Base-by-base conservation (phyloP, 2,113 vertebrate species). In the Podilymbus podiceps region DNA sequence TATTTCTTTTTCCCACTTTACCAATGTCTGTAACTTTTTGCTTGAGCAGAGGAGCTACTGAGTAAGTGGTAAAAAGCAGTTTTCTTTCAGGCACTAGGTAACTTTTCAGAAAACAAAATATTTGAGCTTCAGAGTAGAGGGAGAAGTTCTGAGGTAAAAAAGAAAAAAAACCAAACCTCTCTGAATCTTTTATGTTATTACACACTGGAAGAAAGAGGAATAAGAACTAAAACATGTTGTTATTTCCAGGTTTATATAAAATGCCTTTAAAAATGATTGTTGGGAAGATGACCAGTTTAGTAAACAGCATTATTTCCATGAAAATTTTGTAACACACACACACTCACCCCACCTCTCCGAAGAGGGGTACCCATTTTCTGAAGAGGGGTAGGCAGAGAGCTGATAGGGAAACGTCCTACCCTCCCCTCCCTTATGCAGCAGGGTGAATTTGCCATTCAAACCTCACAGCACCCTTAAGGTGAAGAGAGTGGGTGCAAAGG, bases 381-480 rank as follows among this genome's bases (percentile, higher is more conserved):
- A 24, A 33, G 9, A 23, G 19, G 19, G 7, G 6, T 38, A 5
- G 52, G 22, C 12, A n/a, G 19, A 72, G 6, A 33, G 12, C 16
- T 67, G 21, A 4, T 40, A 25, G 20, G 19, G 55, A 50, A 69
- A 38, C 1, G 1, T 44, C 13, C 55, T 56, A 38, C 38, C 38
- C 42, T 72, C 21, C 11, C 6, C 15, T 72, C 35, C 15, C 15
- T 53, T 27, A 33, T 46, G n/a, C 31, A 50, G 22, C 8, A 35
- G 15, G 49, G 31, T 2, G 3, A 33, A 23, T 31, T 58, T 64
- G 23, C 27, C 12, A 28, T 21, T 35, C 85, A 44, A 73, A 40
- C 24, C 15, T 72, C 3, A 0, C 22, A 23, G 19, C 25, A 47
- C 5, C 4, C 9, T 44, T 25, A 9, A 3, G 0, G 0, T 5